These are phyloP conservation scores for Rhabdomys dilectus DNA, from an alignment of 2,113 vertebrate genomes.

Conservation along the genomic window DNA sequence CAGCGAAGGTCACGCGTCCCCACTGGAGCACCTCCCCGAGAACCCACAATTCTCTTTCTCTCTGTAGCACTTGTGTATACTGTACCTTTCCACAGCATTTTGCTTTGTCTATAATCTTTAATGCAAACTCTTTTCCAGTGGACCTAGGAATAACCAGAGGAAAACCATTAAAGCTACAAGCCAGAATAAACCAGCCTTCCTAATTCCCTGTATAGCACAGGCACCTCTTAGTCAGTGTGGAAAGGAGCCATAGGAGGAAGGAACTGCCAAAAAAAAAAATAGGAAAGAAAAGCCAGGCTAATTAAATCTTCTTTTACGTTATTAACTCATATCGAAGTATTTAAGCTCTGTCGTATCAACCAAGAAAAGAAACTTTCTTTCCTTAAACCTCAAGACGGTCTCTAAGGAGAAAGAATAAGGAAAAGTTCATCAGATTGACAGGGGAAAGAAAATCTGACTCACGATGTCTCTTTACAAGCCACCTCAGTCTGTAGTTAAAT, in stretches of 20 bases:
- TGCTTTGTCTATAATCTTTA: slow-evolving; percentile 99
- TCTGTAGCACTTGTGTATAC: slow-evolving; percentile 14
- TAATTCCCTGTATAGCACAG: neutral
- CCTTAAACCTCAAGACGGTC: slow-evolving; percentile 20
- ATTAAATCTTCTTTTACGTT: neutral
- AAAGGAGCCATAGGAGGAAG: neutral
- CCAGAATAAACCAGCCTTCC: neutral
- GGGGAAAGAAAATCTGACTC: neutral
- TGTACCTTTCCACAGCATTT: slow-evolving; percentile 98
- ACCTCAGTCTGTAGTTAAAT: neutral
- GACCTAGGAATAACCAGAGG: slow-evolving; percentile 86
- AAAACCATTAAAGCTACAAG: slow-evolving; percentile 31
- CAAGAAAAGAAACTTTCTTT: neutral
- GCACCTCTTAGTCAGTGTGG: neutral
- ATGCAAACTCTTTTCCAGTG: slow-evolving; percentile 96
- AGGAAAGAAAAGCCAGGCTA: neutral
- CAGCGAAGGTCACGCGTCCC: neutral
- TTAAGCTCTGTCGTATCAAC: slow-evolving; percentile 5
- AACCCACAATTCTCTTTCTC: neutral
- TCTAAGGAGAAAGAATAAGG: neutral
- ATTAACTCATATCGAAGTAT: neutral
- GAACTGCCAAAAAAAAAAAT: neutral
- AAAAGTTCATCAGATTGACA: neutral
- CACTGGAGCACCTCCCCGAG: neutral
- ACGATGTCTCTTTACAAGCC: neutral